Conservation (phyloP, 2,797 vertebrate species). For the Spea hammondii region DNA sequence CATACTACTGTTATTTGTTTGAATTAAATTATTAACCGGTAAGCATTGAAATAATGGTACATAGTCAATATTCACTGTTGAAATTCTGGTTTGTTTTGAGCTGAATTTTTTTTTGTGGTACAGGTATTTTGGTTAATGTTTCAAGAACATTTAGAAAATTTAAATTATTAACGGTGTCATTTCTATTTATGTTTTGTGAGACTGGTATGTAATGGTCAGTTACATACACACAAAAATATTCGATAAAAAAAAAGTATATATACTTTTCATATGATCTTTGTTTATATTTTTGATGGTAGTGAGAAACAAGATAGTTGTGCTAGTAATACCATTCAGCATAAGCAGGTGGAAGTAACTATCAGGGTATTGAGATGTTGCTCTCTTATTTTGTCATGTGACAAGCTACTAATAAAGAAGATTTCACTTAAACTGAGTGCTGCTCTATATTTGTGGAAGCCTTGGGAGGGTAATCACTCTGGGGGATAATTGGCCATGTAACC, state of each 20-base stretch:
- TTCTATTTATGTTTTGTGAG: conserved; percentile 61
- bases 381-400: too few relatives aligned
- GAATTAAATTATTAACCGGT: conserved; percentile 70
- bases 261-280: conserved; percentile 25
- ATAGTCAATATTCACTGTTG: conserved; percentile 76
- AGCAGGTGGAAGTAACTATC: too few relatives aligned
- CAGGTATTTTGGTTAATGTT: conserved; percentile 72
- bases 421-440: too few relatives aligned
- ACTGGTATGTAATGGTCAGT: conserved; percentile 58
- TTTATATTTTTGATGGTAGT: too few relatives aligned
- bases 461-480: too few relatives aligned
- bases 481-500: too few relatives aligned
- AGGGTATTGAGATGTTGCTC: too few relatives aligned
- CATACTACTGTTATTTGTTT: conserved; percentile 71
- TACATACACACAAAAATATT: conserved; percentile 51
- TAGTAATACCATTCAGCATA: too few relatives aligned
- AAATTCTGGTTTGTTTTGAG: conserved; percentile 59
- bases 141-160: conserved; percentile 67
- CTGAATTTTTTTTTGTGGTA: conserved; percentile 63
- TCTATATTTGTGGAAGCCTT: too few relatives aligned
- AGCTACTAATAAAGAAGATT: too few relatives aligned
- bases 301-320: too few relatives aligned
- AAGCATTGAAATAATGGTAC: conserved; percentile 66
- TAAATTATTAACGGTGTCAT: conserved; percentile 58
- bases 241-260: conserved; percentile 57